Conservation (phyloP, 2,888 invertebrate genomes). For the Perizoma affinitatum region DNA sequence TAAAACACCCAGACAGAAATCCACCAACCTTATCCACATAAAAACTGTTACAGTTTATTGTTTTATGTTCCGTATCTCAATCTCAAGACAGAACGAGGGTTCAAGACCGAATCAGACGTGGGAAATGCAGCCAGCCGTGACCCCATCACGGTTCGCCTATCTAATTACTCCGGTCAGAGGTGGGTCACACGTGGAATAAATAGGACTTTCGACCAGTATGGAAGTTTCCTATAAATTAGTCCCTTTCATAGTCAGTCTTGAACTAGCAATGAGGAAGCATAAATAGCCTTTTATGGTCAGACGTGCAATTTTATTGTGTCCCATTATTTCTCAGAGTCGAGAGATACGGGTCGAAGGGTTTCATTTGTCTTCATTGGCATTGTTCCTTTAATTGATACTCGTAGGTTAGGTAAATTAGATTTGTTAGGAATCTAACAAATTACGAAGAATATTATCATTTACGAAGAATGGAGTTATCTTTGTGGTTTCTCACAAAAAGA, state of each 20-base stretch:
- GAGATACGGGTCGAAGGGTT: conserved; percentile 29
- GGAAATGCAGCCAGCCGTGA: conserved; percentile 62
- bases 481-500: too few relatives aligned
- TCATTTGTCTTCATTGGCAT: conserved; percentile 23
- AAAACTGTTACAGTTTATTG: conserved; percentile 43
- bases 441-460: too few relatives aligned
- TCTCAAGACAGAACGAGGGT: conserved; percentile 52
- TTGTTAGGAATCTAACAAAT: conserved; percentile 1
- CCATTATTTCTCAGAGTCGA: conserved; percentile 24
- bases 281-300: conserved; percentile 42
- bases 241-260: conserved; percentile 13
- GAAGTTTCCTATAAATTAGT: conserved; percentile 38
- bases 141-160: conserved; percentile 60
- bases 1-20: conserved; percentile 25
- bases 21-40: conserved; percentile 32
- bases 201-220: conserved; percentile 35
- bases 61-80: conserved; percentile 43
- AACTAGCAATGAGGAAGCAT: conserved; percentile 50
- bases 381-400: conserved; percentile 22
- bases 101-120: conserved; percentile 52
- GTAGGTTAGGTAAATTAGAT: background rate
- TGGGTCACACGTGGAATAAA: conserved; percentile 42
- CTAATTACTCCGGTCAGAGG: conserved; percentile 75
- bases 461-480: too few relatives aligned
- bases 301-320: conserved; percentile 54